These are phyloP conservation scores for Ammodytes dubius DNA, from an alignment of 2,113 vertebrate species.

Conservation along the genomic window DNA sequence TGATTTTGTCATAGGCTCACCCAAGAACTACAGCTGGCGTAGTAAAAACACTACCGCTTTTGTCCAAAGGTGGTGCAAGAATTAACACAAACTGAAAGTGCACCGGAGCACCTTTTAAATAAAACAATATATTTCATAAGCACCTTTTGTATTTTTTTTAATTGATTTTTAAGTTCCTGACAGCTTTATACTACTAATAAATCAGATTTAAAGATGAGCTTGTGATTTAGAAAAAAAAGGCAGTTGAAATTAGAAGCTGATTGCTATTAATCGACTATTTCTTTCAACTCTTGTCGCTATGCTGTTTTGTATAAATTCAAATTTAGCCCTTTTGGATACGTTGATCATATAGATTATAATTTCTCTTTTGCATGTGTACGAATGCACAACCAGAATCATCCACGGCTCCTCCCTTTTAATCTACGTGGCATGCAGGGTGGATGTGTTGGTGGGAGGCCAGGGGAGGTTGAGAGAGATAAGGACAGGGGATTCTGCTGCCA, in stretches of 20 bases:
- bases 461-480: constrained; percentile 64
- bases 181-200: background rate
- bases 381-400: background rate
- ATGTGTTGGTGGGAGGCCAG: constrained; percentile 58
- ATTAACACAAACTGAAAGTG: too few relatives aligned
- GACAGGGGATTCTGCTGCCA: constrained; percentile 78
- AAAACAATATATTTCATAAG: background rate
- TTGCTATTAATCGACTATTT: background rate
- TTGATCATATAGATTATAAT: too few relatives aligned
- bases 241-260: too few relatives aligned
- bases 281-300: background rate
- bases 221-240: background rate
- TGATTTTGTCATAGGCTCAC: too few relatives aligned
- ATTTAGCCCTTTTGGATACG: background rate
- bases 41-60: too few relatives aligned
- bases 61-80: too few relatives aligned
- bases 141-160: background rate
- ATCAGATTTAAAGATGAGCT: background rate
- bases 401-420: constrained; percentile 52
- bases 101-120: too few relatives aligned
- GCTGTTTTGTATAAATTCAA: background rate
- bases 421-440: constrained; percentile 40
- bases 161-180: background rate
- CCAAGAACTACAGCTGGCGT: too few relatives aligned
- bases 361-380: background rate